A percentile compares a stretch with the other conserved stretches of the same genome.
These are phyloP conservation scores for Ctena decussata DNA, from an alignment of 2,888 invertebrate species.

Conservation along the genomic window DNA sequence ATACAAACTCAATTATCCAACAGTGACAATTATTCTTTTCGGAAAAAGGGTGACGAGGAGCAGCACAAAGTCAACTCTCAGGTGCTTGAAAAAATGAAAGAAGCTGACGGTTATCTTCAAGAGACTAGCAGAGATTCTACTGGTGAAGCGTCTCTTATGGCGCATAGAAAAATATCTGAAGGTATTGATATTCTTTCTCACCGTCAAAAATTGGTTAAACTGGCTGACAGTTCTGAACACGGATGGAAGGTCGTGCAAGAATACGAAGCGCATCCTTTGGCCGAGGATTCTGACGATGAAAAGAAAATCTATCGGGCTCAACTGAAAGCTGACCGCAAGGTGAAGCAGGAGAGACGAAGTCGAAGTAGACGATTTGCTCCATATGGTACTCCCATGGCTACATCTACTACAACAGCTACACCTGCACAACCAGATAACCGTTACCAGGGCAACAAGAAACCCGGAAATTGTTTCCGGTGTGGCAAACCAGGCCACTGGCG, in stretches of 20 bases:
- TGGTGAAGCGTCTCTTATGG: background rate
- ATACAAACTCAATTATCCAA: background rate
- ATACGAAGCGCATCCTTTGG: constrained; percentile 41
- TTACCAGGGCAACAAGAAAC: background rate
- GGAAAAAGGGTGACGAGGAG: constrained; percentile 30
- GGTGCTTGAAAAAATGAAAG: constrained; percentile 17
- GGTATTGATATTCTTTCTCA: constrained; percentile 36
- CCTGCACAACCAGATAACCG: background rate
- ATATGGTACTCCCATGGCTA: background rate
- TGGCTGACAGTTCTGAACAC: constrained; percentile 29
- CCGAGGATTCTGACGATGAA: constrained; percentile 39
- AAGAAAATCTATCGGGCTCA: constrained; percentile 44
- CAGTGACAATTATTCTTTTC: constrained; percentile 1
- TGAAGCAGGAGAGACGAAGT: constrained; percentile 15
- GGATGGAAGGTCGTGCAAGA: constrained; percentile 37
- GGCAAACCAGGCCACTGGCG: constrained; percentile 11
- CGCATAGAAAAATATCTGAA: constrained; percentile 20
- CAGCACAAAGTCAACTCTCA: constrained; percentile 19
- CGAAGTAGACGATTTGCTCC: background rate
- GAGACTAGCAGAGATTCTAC: background rate
- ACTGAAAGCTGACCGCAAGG: constrained; percentile 25
- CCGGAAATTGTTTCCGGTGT: constrained; percentile 2
- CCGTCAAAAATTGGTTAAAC: constrained; percentile 22
- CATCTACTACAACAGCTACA: background rate
- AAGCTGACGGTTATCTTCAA: constrained; percentile 5